Evolutionary conservation across 2,888 invertebrate genomes (phyloP).

Genomic region (Drosophila formosana): DNA sequence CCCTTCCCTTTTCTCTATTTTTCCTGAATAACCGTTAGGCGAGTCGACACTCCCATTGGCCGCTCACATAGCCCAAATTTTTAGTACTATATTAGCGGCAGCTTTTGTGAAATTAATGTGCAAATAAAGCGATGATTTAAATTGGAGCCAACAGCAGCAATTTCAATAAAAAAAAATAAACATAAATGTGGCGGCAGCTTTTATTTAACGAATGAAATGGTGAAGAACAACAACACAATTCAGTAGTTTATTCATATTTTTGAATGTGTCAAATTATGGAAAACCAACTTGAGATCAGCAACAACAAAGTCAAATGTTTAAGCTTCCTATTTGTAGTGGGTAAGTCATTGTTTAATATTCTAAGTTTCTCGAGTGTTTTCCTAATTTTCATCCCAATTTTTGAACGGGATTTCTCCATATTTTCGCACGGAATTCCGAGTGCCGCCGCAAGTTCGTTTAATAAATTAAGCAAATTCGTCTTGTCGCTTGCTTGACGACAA

Average conservation of each 20-base stretch:
- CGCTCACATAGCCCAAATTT: conserved; percentile 59
- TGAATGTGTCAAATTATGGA: conserved; percentile 14
- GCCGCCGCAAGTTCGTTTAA: conserved; percentile 30
- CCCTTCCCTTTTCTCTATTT: not conserved
- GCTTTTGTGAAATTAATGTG: conserved; percentile 57
- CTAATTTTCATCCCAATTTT: not conserved
- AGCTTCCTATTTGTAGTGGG: conserved; percentile 10
- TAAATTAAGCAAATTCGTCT: conserved; percentile 46
- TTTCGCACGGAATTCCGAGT: conserved; percentile 10
- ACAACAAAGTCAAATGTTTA: not conserved
- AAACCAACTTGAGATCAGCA: conserved; percentile 6
- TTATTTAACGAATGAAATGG: not conserved
- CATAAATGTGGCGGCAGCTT: conserved; percentile 11
- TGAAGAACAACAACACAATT: not conserved
- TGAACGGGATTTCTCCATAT: not conserved
- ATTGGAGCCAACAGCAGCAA: conserved; percentile 24
- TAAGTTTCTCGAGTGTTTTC: conserved; percentile 11
- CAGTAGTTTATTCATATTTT: conserved; percentile 16
- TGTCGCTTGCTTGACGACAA: conserved; percentile 52
- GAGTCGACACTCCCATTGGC: conserved; percentile 21
- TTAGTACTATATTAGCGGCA: conserved; percentile 40
- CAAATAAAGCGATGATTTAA: conserved; percentile 40
- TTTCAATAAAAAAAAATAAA: conserved; percentile 10
- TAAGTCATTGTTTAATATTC: conserved; percentile 3
- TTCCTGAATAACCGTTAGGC: not conserved